Evolutionary conservation across 2,797 vertebrate genomes (phyloP), one percentile per base, ranked within the genome.

Genomic region (Poecilia gillii): DNA sequence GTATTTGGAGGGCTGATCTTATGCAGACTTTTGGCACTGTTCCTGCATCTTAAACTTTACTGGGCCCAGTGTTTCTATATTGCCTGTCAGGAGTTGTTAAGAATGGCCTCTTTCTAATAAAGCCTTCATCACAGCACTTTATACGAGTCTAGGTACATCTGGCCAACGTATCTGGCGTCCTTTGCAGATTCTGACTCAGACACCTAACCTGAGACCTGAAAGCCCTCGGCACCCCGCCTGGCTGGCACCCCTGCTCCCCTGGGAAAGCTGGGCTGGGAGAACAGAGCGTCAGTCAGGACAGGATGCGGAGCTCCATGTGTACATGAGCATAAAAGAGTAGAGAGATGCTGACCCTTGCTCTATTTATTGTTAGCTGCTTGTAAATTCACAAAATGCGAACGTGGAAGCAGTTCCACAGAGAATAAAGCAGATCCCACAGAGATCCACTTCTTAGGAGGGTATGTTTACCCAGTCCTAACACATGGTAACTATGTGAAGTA

Each of bases 111-210:
- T 89, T 89, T 92, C 92, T 89, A 92, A 94, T 94, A 94, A 95
- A 95, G 84, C 89, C 91, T 92, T 94, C 93, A 90, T 92, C 92
- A 62, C 91, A 89, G 87, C 84, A 89, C 87, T 94, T 95, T 93
- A 93, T 94, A 89, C 13, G 84, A 90, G 87, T 84, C 92, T 88
- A 88, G 91, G 90, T 93, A 94, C 95, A 95, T 95, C 94, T 95
- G 94, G 94, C 85, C 81, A 81, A 86, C 89, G 86, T 86, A 90
- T 94, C 94, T 92, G 92, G 87, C 89, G 75, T 87, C 88, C 85
- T 89, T 80, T 85, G 77, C 71, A 74, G 88, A 88, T 87, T 86
- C 86, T 91, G 88, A 84, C 87, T 91, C 64, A 66, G 36, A 66
- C 86, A 89, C 87, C 89, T 49, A 90, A 87, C 84, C 82, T 79